Evolutionary conservation across 2,113 vertebrate species (phyloP), one percentile per base, ranked within the genome.

Genomic region (Lota lota): DNA sequence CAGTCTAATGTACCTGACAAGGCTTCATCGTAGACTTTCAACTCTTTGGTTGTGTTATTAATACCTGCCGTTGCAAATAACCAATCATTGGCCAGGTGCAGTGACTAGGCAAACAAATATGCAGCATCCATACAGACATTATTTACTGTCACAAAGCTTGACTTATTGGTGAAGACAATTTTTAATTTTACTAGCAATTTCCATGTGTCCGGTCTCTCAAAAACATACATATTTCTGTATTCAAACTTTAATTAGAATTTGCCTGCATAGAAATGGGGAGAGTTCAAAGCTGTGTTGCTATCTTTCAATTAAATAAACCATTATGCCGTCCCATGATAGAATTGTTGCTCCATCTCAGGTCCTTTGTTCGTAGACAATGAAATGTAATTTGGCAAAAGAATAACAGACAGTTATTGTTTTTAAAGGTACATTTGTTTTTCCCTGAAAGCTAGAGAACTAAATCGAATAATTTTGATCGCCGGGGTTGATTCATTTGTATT

Each of bases 21-120:
- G 28, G 28, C 40, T 47, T 6, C 60, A 70, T 56, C 28, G 40
- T 71, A 65, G 58, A 76, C 58, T 69, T 78, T 87, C 76, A 78
- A 69, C 67, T 67, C 64, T 74, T 81, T 78, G 10, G 40, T 79
- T 87, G 22, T 80, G 83, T 71, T 78, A 81, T 86, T 86, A 83
- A 87, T 87, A 90, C 83, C 84, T 69, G 67, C 40, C 77, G 69
- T 22, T 83, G 68, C 51, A 75, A 67, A 82, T 82, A 80, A 76
- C 73, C 18, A 58, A 33, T 72, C 62, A 82, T 56, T 8, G 82
- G 72, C 86, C 51, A 72, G 58, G 80, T 21, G 50, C 19, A 65
- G 67, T 77, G 72, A 75, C 58, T 40, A 75, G 40, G n/a, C 70
- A 6, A 47, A 47, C 40, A 0, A 47, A 47, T 47, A 47, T 14